Evolutionary conservation across 2,113 vertebrate species (phyloP).

Genomic region (Daboia siamensis): DNA sequence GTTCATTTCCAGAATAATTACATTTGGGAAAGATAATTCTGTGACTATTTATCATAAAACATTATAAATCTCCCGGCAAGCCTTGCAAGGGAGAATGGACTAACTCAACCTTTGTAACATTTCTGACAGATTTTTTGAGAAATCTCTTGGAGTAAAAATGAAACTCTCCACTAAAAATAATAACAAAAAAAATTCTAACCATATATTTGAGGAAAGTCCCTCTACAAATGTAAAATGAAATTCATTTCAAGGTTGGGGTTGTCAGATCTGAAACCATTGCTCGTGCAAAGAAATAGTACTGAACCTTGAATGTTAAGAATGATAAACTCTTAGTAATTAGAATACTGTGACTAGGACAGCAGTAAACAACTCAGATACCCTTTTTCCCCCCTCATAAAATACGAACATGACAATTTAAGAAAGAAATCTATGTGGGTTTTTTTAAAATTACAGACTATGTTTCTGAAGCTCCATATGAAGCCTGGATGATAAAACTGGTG

Average conservation of each 20-base stretch:
- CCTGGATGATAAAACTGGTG: background rate
- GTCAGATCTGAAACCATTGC: background rate
- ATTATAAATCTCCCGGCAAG: constrained; percentile 46
- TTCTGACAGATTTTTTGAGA: constrained; percentile 14
- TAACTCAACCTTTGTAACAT: constrained; percentile 7
- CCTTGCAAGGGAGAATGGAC: constrained; percentile 21
- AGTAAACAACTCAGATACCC: background rate
- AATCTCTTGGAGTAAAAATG: background rate
- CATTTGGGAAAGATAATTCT: constrained; percentile 61
- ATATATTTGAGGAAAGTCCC: background rate
- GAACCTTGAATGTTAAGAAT: background rate
- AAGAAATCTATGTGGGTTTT: background rate
- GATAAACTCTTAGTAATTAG: background rate
- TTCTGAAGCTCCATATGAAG: background rate
- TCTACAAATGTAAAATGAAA: background rate
- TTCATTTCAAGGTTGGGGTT: background rate
- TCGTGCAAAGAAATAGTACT: background rate
- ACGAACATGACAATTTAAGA: background rate
- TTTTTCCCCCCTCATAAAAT: background rate
- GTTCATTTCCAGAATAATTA: constrained; percentile 65
- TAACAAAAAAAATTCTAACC: background rate
- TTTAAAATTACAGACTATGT: background rate
- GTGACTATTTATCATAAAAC: constrained; percentile 43
- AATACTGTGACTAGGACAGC: background rate
- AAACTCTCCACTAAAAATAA: background rate